Percentiles rank a stretch among this genome's conserved stretches.
Evolutionary conservation across 2,113 vertebrate genomes (phyloP).

Genomic region (Notarius lentiginosus): DNA sequence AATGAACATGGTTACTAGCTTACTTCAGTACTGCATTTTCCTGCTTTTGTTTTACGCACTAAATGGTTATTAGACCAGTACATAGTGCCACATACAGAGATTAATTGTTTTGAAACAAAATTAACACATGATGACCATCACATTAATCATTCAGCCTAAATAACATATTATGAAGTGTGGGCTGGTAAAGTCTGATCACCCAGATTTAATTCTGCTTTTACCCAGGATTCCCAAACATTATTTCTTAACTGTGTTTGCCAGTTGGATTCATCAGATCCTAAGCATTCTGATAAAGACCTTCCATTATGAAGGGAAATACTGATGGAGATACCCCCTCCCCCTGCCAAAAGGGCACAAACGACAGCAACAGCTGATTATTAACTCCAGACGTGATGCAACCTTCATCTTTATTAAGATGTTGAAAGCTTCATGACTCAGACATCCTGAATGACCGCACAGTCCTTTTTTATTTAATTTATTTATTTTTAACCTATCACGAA

Average conservation of each 20-base stretch:
- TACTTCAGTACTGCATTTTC: neutral
- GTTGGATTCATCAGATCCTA: slow-evolving; percentile 67
- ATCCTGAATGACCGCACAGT: slow-evolving; percentile 55
- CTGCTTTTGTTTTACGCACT: neutral
- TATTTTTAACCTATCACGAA: slow-evolving; percentile 23
- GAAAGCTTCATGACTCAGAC: slow-evolving; percentile 64
- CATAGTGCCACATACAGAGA: neutral
- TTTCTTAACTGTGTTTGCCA: neutral
- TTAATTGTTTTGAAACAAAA: neutral
- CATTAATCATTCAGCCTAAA: neutral
- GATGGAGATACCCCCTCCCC: slow-evolving; percentile 46
- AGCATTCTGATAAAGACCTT: slow-evolving; percentile 68
- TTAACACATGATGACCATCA: neutral
- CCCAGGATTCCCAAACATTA: neutral
- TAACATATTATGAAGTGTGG: neutral
- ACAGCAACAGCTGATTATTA: slow-evolving; percentile 67
- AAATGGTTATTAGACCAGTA: neutral
- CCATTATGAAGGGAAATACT: slow-evolving; percentile 70
- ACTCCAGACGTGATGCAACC: slow-evolving; percentile 70
- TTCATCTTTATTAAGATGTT: slow-evolving; percentile 76
- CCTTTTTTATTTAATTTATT: neutral
- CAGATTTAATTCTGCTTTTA: slow-evolving; percentile 8
- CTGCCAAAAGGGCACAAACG: slow-evolving; percentile 51
- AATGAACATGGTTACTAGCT: neutral
- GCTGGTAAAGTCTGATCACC: neutral